A percentile compares a stretch with the other conserved stretches of the same genome.
Evolutionary conservation across 2,113 vertebrate species (phyloP).

Genomic region (Lates calcarifer): DNA sequence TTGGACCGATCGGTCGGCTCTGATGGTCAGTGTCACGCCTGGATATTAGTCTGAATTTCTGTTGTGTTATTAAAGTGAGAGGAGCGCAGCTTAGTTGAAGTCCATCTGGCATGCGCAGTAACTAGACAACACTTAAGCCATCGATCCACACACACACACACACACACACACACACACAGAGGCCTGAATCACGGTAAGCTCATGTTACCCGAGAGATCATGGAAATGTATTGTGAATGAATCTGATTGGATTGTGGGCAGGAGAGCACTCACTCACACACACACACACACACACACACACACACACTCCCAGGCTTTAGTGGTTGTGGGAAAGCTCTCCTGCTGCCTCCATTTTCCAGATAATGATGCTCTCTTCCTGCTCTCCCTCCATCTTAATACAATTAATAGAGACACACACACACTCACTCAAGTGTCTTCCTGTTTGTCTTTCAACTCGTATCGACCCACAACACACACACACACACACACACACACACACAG

Average conservation of each 20-base stretch:
- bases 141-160: background rate
- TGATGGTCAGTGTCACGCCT: too few relatives aligned
- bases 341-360: slow-evolving; percentile 51
- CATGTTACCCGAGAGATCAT: slow-evolving; percentile 41
- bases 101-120: background rate
- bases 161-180: background rate
- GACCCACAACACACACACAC: slow-evolving; percentile 29
- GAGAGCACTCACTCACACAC: background rate
- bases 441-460: slow-evolving; percentile 53
- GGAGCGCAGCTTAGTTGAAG: background rate
- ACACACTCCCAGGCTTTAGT: slow-evolving; percentile 1
- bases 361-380: slow-evolving; percentile 64
- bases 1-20: too few relatives aligned
- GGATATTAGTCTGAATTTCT: background rate
- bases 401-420: slow-evolving; percentile 41
- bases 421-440: slow-evolving; percentile 55
- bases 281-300: slow-evolving; percentile 32
- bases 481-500: slow-evolving; percentile 22
- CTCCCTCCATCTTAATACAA: slow-evolving; percentile 47
- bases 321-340: slow-evolving; percentile 38
- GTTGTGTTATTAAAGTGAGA: background rate
- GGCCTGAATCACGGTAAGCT: slow-evolving; percentile 10
- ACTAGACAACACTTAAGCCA: background rate
- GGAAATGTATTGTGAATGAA: slow-evolving; percentile 32
- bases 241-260: slow-evolving; percentile 20